Conservation (phyloP, 1,140 invertebrate genomes). For the Papilio xuthus region DNA sequence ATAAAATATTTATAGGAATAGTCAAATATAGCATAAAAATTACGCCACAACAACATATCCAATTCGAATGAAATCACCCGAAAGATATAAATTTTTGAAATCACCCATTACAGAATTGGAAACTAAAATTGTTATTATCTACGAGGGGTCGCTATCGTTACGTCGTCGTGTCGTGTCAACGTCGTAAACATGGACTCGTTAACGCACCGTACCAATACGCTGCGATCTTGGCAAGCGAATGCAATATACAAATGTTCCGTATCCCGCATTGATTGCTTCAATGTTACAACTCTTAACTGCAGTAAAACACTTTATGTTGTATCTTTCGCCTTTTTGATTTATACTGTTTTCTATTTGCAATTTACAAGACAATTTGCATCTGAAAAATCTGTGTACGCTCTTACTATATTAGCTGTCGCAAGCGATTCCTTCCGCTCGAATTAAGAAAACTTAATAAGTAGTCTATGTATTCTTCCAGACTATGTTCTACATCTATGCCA, state of each 20-base stretch:
- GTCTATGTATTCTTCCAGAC: no score
- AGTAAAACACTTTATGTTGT: constrained; percentile 1
- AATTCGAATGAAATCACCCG: constrained; percentile 14
- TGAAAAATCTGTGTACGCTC: no score
- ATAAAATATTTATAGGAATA: background rate
- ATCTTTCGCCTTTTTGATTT: constrained; percentile 28
- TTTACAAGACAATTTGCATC: background rate
- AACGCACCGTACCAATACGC: constrained; percentile 43
- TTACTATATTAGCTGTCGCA: no score
- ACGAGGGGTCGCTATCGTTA: constrained; percentile 26
- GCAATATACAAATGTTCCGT: constrained; percentile 46
- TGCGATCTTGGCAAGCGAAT: constrained; percentile 47
- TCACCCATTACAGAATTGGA: constrained; percentile 55
- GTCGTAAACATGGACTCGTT: constrained; percentile 48
- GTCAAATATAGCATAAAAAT: background rate
- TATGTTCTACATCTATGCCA: no score
- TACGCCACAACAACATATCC: background rate
- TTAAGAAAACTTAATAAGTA: no score
- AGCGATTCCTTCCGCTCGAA: no score
- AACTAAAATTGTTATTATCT: constrained; percentile 47
- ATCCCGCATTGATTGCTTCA: constrained; percentile 44
- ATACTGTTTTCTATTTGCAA: background rate
- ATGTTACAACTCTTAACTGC: constrained; percentile 28
- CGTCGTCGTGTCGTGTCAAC: constrained; percentile 43
- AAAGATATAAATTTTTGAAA: constrained; percentile 37